Evolutionary conservation across 2,113 vertebrate species (phyloP).

Genomic region (Ariopsis seemanni): DNA sequence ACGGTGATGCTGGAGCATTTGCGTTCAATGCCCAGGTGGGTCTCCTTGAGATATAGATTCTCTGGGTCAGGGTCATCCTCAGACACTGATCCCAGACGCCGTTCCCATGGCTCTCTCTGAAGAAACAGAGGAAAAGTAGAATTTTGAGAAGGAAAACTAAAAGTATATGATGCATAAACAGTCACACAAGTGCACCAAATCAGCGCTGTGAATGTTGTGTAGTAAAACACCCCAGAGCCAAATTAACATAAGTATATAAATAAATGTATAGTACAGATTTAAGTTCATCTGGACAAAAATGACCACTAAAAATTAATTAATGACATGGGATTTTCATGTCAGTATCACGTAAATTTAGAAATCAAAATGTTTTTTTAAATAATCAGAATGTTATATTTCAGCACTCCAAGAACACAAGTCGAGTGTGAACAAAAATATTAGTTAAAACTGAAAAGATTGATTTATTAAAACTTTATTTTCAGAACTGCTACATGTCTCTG

Average conservation of each 20-base stretch:
- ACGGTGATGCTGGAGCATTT: slow-evolving; percentile 97
- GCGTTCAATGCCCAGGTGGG: slow-evolving; percentile 92
- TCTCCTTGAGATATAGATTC: slow-evolving; percentile 89
- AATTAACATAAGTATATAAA: background rate
- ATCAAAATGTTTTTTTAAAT: slow-evolving; percentile 9
- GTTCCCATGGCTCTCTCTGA: slow-evolving; percentile 77
- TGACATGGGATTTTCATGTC: background rate
- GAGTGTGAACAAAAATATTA: slow-evolving; percentile 30
- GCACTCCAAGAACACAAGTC: slow-evolving; percentile 3
- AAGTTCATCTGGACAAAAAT: background rate
- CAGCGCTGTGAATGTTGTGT: slow-evolving; percentile 14
- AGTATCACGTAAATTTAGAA: slow-evolving; percentile 9
- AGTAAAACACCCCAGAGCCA: background rate
- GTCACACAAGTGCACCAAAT: slow-evolving; percentile 1
- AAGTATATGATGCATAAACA: background rate
- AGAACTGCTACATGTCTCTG: slow-evolving; percentile 46
- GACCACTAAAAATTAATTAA: background rate
- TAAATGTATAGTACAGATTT: background rate
- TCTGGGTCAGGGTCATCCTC: slow-evolving; percentile 94
- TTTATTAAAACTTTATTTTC: slow-evolving; percentile 18
- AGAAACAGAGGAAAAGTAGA: slow-evolving; percentile 37
- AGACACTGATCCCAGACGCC: slow-evolving; percentile 74
- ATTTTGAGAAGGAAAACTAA: slow-evolving; percentile 24
- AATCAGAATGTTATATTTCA: slow-evolving; percentile 22
- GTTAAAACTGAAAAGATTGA: slow-evolving; percentile 32